Base-by-base conservation (phyloP, 2,888 invertebrate genomes). In the Drosophila eohydei region DNA sequence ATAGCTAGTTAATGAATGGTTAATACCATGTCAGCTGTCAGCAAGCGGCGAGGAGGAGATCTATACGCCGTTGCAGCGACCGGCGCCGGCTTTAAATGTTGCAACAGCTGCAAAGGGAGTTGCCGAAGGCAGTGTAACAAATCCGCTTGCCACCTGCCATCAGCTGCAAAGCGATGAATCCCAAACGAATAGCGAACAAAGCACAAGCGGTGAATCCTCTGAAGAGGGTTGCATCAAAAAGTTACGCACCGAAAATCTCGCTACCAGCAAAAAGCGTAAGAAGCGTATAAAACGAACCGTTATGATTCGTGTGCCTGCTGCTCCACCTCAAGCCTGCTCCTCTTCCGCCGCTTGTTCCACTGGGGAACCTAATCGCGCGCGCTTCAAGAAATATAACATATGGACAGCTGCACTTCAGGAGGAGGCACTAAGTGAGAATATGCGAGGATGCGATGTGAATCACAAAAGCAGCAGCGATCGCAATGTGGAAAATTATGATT, bases 381-480 rank as follows among this genome's bases (percentile, higher is more conserved):
- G 93, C 26, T 95, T 94, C 80, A 94, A 94, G 73, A 95, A 96
- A 92, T 97, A 97, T 89, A 96, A 96, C 92, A 94, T 97, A 77
- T 97, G 97, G 97, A 94, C 94, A 76, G 94, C 94, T 71, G 93
- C 94, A 30, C 91, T 95, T n/a, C 95, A 97, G 93, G 97, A 97
- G 91, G 97, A 97, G 80, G 94, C 96, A 0, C 92, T 97, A 58
- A 95, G 96, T 32, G 96, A 97, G 90, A 95, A 96, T 82, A 94
- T 97, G 93, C 95, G 95, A 12, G 95, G 95, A 46, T 96, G 96
- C 92, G 96, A 96, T 92, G 97, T 97, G 11, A 95, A 95, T 2
- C 95, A 93, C 88, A 94, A 93, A 91, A 94, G 93, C 91, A 94
- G 93, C 91, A 77, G 94, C 92, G 95, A 94, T 93, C 93, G 95